Evolutionary conservation across 64 coral and sea anemone species (phyloP).

Genomic region (Anthopleura sola): DNA sequence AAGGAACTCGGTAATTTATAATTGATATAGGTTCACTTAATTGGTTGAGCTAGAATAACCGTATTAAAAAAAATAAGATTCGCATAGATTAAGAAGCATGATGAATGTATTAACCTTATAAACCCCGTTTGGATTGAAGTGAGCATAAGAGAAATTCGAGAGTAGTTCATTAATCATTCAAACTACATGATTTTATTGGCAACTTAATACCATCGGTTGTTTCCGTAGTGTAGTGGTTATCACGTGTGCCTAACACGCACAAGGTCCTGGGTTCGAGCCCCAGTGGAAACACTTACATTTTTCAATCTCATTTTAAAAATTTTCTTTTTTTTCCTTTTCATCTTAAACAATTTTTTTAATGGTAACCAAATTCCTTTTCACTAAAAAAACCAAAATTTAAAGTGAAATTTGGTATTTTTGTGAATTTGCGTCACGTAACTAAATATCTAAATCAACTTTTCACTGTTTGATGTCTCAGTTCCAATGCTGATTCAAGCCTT

Average conservation of each 20-base stretch:
- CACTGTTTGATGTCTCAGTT: no score
- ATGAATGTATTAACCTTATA: neutral
- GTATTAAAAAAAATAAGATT: no score
- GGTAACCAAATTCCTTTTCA: no score
- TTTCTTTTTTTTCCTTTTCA: neutral
- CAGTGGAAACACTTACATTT: neutral
- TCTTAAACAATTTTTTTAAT: neutral
- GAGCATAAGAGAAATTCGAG: no score
- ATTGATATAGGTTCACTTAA: no score
- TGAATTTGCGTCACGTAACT: no score
- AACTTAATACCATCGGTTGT: neutral
- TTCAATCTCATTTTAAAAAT: neutral
- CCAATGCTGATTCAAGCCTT: no score
- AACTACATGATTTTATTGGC: neutral
- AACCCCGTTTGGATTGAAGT: neutral
- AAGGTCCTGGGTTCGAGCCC: slow-evolving; percentile 23
- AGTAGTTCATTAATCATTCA: neutral
- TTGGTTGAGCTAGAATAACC: neutral
- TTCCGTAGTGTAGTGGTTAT: slow-evolving; percentile 29
- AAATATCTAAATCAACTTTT: no score
- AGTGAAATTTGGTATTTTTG: no score
- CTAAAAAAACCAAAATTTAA: no score
- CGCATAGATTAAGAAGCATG: no score
- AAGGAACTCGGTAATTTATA: no score
- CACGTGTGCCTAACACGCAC: slow-evolving; percentile 28